A percentile compares a stretch with the other conserved stretches of the same genome.
phyloP scores from a whole-genome alignment of 2,113 vertebrate genomes.

The Brachirus orientalis region DNA sequence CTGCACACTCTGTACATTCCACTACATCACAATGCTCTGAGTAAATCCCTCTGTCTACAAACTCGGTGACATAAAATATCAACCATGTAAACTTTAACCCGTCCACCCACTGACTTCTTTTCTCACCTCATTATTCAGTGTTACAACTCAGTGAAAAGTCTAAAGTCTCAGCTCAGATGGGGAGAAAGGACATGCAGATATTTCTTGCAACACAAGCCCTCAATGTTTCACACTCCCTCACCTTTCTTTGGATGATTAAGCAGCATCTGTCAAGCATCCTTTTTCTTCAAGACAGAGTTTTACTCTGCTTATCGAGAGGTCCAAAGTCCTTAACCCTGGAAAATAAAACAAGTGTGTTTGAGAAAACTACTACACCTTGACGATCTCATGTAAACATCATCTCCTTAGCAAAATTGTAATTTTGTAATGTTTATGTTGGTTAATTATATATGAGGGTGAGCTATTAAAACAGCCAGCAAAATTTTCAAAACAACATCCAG shows the following conservation, averaged over 20 bases:
- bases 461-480: neutral
- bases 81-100: conserved; percentile 3
- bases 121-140: conserved; percentile 30
- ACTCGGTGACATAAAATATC: conserved; percentile 19
- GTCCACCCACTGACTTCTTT: conserved; percentile 8
- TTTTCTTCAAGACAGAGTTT: conserved; percentile 33
- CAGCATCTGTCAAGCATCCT: conserved; percentile 46
- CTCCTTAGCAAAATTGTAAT: neutral
- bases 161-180: conserved; percentile 52
- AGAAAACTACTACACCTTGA: conserved; percentile 23
- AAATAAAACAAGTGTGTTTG: conserved; percentile 23
- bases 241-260: conserved; percentile 63
- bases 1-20: no score
- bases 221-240: conserved; percentile 6
- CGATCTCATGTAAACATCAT: neutral
- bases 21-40: neutral
- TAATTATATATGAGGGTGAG: neutral
- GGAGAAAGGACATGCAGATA: conserved; percentile 26
- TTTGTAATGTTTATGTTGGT: neutral
- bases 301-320: conserved; percentile 54
- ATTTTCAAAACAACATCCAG: neutral
- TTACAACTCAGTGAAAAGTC: conserved; percentile 35
- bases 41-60: conserved; percentile 12
- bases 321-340: conserved; percentile 30
- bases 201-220: conserved; percentile 22